Evolutionary conservation across 1,140 invertebrate species (phyloP), one percentile per base, ranked within the genome.

Genomic region (Camponotus pennsylvanicus): DNA sequence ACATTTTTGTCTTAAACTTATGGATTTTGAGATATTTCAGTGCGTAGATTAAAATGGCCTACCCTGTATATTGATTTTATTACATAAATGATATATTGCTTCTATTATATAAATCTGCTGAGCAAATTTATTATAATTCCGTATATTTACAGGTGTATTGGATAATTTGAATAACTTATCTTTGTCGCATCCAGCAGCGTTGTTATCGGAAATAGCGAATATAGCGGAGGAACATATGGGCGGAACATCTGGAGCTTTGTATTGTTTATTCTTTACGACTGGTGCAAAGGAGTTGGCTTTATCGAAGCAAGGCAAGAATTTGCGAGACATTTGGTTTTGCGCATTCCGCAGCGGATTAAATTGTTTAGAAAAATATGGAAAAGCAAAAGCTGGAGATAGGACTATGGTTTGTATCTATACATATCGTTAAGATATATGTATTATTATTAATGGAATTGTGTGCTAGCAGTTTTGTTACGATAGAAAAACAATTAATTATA

Each of bases 341-440:
- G 95, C 96, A 0, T 96, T 96, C 92, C 91, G 94, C 77, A 93
- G 90, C 15, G 96, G 96, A 2, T 94, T 97, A 61, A 90, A 95
- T 45, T 96, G 96, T 0, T 96, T 98, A 8, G 95, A 95, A 77
- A 97, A 97, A 90, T 98, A 98, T 92, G 97, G 97, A 18, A 96
- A 97, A 85, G 97, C 97, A 0, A 95, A 96, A 86, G 95, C 96
- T 11, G 97, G 98, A 1, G 97, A 98, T 92, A 96, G 98, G 91
- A 98, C 98, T 52, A 97, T 98, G 97, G 96, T 98, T 89, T 11
- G 55, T 57, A 70, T 63, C 45, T 42, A 27, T 27, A 11, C 2
- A 59, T 1, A 32, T 40, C 52, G n/a, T 40, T 49, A 52, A 75
- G 59, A 2, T 61, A 6, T 42, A 45, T 8, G 55, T 61, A 32